Percentiles rank a stretch among this genome's conserved stretches.
These are phyloP conservation scores for Orthosia gothica DNA, from an alignment of 2,888 invertebrate species.

Conservation along the genomic window DNA sequence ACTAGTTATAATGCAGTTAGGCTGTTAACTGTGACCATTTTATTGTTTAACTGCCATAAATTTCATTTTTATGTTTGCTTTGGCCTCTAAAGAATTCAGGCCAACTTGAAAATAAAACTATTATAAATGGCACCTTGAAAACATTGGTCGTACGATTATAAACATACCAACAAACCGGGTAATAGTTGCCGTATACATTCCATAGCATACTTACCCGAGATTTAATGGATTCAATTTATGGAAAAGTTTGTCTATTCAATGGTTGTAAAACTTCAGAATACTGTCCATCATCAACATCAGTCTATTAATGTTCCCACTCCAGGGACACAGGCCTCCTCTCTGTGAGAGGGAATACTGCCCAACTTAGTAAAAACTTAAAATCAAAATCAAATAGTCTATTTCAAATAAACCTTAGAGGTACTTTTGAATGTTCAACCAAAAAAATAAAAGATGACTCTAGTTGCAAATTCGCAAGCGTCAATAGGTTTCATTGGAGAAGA, in stretches of 20 bases:
- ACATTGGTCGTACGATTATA: constrained; percentile 21
- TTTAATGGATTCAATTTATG: not conserved
- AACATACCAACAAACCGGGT: not conserved
- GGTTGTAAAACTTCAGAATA: constrained; percentile 7
- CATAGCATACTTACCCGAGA: not conserved
- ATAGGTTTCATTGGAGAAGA: too few relatives aligned
- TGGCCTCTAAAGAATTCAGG: constrained; percentile 55
- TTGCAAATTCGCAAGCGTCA: too few relatives aligned
- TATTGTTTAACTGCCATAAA: constrained; percentile 53
- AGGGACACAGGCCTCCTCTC: too few relatives aligned
- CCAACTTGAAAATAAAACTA: constrained; percentile 40
- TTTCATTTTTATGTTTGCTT: constrained; percentile 43
- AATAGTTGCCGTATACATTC: not conserved
- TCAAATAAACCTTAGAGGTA: too few relatives aligned
- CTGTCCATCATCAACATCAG: too few relatives aligned
- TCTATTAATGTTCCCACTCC: too few relatives aligned
- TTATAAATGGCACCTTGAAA: constrained; percentile 47
- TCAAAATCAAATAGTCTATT: too few relatives aligned
- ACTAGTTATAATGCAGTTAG: constrained; percentile 55
- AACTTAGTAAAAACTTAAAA: too few relatives aligned
- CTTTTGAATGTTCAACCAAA: too few relatives aligned
- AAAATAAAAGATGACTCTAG: too few relatives aligned
- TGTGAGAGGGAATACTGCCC: too few relatives aligned
- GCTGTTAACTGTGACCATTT: constrained; percentile 49
- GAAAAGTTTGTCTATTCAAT: not conserved